phyloP scores from a whole-genome alignment of 2,797 vertebrate species.

The Eptatretus atami region DNA sequence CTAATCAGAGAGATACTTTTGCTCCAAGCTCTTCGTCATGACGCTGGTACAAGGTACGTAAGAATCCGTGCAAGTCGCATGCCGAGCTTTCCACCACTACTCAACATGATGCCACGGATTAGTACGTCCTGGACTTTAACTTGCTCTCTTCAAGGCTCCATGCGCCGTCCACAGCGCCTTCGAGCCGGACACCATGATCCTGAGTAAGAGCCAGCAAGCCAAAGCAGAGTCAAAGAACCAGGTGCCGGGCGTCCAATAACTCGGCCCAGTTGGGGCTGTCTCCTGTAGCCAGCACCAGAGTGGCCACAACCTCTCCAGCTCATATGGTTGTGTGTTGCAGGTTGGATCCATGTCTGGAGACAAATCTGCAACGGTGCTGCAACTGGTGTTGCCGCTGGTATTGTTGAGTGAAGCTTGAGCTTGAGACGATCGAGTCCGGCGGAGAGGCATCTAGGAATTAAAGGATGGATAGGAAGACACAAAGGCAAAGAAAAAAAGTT shows the following conservation, averaged over 20 bases:
- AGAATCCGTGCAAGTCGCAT: conserved; percentile 81
- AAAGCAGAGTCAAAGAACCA: conserved; percentile 71
- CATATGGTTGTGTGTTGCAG: no score
- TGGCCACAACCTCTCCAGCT: conserved; percentile 65
- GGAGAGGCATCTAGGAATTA: no score
- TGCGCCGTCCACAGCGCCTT: conserved; percentile 86
- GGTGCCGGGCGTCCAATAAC: conserved; percentile 75
- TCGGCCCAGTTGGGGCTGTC: conserved; percentile 90
- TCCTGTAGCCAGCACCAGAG: conserved; percentile 93
- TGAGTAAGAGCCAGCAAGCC: conserved; percentile 94
- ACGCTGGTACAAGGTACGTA: conserved; percentile 70
- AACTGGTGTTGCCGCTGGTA: no score
- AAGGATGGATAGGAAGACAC: no score
- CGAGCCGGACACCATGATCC: conserved; percentile 79
- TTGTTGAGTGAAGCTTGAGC: no score
- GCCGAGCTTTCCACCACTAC: conserved; percentile 75
- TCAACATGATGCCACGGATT: conserved; percentile 96
- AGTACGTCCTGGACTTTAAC: conserved; percentile 98
- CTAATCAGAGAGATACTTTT: no score
- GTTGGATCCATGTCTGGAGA: no score
- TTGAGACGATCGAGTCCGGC: no score
- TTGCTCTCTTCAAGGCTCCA: conserved; percentile 97
- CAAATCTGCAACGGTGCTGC: no score
- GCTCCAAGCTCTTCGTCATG: conserved; percentile 27
- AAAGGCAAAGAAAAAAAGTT: no score